Evolutionary conservation across 2,113 vertebrate species (phyloP), one percentile per base, ranked within the genome.

Genomic region (Clinocottus analis): DNA sequence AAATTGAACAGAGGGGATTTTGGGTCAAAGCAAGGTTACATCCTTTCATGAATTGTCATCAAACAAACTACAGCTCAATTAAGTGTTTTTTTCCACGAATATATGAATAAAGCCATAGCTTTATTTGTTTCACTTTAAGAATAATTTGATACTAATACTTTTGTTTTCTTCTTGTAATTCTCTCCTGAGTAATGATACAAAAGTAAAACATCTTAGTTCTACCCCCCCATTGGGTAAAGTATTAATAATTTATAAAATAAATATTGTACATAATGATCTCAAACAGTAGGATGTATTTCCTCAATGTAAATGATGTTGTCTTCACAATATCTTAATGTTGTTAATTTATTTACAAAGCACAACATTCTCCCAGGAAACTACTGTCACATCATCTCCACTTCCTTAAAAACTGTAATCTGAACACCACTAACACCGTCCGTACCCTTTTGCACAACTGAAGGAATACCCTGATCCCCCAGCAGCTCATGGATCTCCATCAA

Each of bases 391-490:
- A 61, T 66, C 60, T 63, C 45, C 23, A 47, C 19, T 51, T 49
- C 56, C 17, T 74, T 23, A 65, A 45, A 78, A 14, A 45, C 74
- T 70, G 35, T 72, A 35, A 71, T 75, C 58, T 5, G 1, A 77
- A 55, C 45, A 23, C 41, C 29, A 41, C 29, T 72, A 45, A 68
- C 61, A 45, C 61, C 55, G 59, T 45, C 43, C 68, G 27, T 68
- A 31, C 8, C 49, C 35, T 65, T 73, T 72, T 66, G 27, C 64
- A 27, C 67, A 72, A 77, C 12, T 59, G n/a, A 79, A 75, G 49
- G 37, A 29, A 60, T 49, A 14, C 8, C 75, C 64, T 8, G 13
- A 69, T 70, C 35, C 39, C 55, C 49, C 39, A 39, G 23, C 60
- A 51, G 65, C 82, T 59, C 31, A 19, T 29, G 3, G 63, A 55